Evolutionary conservation across 37 sponge, comb jelly and placozoan genomes (phyloP), one percentile per base, ranked within the genome.

Genomic region (Diacarnus erythraeanus): DNA sequence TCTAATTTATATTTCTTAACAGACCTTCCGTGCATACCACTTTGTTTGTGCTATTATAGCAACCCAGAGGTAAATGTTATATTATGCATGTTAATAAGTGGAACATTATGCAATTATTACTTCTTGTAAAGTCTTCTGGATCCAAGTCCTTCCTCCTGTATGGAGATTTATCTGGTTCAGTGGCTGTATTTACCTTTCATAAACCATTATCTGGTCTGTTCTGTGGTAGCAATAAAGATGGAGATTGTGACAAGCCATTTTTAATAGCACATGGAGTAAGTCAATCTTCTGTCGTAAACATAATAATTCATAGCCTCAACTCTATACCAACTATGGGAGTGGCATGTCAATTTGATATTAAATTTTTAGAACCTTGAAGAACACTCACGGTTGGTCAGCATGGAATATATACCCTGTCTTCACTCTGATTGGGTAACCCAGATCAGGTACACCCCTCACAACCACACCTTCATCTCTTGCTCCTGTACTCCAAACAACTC

Each of bases 371-470:
- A 42, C 29, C 86, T 87, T 5, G 34, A 34, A 3, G 79, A 84
- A n/a, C 86, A 92, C 10, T 66, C 86, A 39, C 69, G 42, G 3
- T 38, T 36, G 15, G 92, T 91, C 58, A 39, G 42, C 1, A 25
- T 86, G 25, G 69, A 59, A 6, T 34, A 41, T 6, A 38, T 85
- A 3, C 43, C 74, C 30, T 68, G 76, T 36, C 82, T 96, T 0
- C 99, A 98, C 76, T 23, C 74, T 29, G 97, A 94, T 71, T 96
- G 99, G 99, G 92, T 96, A 34, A 70, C 80, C 0, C 59, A 71
- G 21, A 75, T 98, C 21, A 43, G 56, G 22, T 98, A 96, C 81
- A 57, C 93, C 30, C 87, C 92, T 6, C 90, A 91, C 47, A 89
- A 88, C 59, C 89, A 95, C 81, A 84, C 78, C 71, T 71, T 91